A percentile compares a stretch with the other conserved stretches of the same genome.
Evolutionary conservation across 2,888 invertebrate species (phyloP).

Genomic region (Luperina testacea): DNA sequence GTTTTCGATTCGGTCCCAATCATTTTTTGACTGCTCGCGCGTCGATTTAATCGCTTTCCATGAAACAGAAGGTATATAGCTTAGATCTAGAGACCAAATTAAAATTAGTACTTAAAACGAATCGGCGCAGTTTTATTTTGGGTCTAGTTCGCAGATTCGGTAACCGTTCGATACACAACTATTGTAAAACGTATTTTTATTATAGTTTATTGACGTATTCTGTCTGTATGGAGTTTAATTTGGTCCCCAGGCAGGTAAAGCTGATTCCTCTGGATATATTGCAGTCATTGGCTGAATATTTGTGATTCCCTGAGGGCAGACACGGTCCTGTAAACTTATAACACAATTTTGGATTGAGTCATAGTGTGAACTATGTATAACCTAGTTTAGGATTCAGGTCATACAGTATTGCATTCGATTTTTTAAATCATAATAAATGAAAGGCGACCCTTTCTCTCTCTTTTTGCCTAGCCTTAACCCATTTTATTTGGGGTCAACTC

Average conservation of each 20-base stretch:
- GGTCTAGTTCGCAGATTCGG: background rate
- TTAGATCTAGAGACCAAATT: background rate
- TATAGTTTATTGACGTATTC: background rate
- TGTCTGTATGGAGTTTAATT: background rate
- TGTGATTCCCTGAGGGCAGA: background rate
- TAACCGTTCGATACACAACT: background rate
- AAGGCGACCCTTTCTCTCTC: too few relatives aligned
- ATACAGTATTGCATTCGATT: background rate
- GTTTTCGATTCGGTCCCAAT: too few relatives aligned
- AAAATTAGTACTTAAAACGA: background rate
- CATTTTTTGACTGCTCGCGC: too few relatives aligned
- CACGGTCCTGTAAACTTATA: background rate
- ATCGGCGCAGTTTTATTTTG: slow-evolving; percentile 5
- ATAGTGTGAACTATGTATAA: background rate
- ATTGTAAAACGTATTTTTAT: slow-evolving; percentile 20
- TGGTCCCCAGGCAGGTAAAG: background rate
- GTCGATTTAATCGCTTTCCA: too few relatives aligned
- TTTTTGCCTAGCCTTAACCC: too few relatives aligned
- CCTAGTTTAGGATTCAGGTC: background rate
- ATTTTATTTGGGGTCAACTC: too few relatives aligned
- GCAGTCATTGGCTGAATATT: background rate
- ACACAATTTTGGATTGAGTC: background rate
- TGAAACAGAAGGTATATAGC: background rate
- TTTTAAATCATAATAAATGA: background rate
- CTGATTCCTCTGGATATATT: background rate